These are phyloP conservation scores for Garra rufa DNA, from an alignment of 2,113 vertebrate species.

Conservation along the genomic window DNA sequence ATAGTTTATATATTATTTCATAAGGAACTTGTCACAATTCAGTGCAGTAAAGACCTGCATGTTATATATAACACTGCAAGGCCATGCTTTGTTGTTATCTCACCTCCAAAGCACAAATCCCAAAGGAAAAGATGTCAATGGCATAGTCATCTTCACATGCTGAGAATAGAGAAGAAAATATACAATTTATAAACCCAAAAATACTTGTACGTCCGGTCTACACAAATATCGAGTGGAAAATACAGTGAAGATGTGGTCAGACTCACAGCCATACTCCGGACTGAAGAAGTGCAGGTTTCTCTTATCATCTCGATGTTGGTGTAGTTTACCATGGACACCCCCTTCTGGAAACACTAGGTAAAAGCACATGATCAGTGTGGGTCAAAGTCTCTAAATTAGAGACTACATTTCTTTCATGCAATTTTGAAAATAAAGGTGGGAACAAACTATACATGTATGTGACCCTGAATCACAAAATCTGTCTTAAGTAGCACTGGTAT, in stretches of 20 bases:
- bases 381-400: neutral
- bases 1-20: neutral
- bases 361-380: neutral
- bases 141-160: conserved; percentile 86
- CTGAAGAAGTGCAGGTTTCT: conserved; percentile 92
- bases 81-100: conserved; percentile 4
- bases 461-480: too few relatives aligned
- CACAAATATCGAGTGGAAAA: neutral
- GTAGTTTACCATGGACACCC: conserved; percentile 80
- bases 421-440: neutral
- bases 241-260: neutral
- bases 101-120: conserved; percentile 97
- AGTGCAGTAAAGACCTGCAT: neutral
- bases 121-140: conserved; percentile 96
- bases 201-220: neutral
- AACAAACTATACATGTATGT: too few relatives aligned
- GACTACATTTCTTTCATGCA: neutral
- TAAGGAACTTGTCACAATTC: neutral
- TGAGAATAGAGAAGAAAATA: conserved; percentile 60
- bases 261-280: conserved; percentile 90
- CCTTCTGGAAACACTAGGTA: conserved; percentile 62
- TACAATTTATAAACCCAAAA: neutral
- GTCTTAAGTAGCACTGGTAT: too few relatives aligned
- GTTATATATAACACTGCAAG: neutral
- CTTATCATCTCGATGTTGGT: conserved; percentile 82